Evolutionary conservation across 2,113 vertebrate genomes (phyloP), one percentile per base, ranked within the genome.

Genomic region (Chinchilla lanigera): DNA sequence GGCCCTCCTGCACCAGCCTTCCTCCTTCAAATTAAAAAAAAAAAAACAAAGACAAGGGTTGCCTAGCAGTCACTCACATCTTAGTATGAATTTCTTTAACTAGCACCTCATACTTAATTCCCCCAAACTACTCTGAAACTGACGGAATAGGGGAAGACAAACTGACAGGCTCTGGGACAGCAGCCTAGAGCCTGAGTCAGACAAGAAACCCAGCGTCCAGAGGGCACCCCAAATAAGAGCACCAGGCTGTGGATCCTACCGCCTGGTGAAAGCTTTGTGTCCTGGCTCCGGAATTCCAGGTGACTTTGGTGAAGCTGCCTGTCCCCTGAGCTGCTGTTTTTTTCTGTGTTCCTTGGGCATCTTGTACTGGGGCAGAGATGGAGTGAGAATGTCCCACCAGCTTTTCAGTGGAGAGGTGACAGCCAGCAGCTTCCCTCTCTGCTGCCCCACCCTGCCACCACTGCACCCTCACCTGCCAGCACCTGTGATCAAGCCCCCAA

Each of bases 1-100:
- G 16, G 6, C 24, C 65, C 26, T 85, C 35, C 1, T 13, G 38
- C 28, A 77, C 52, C 54, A 65, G 35, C 56, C 44, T 38, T 33
- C 54, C 50, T 73, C 75, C 10, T 28, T 30, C 75, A 47, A 30
- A 73, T 73, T 24, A 22, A 33, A 47, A 78, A 77, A 78, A 50
- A 28, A 47, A 77, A 47, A 78, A 28, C 26, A 30, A 50, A 78
- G 14, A 80, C 17, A 67, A 58, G 16, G 44, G 7, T 6, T 35
- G 33, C 35, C 33, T 50, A 60, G 35, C 61, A 90, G 56, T 38
- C 77, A 78, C 22, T 92, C 71, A 94, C 35, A 90, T 24, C 33
- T 89, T 80, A 73, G 82, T 73, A 52, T 61, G n/a, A 96, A 86
- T 61, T 93, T 65, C 38, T 82, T 35, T 85, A 83, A 58, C 67